Percentiles rank a stretch among this genome's conserved stretches.
These are phyloP conservation scores for Siniperca undulata DNA, from an alignment of 2,797 vertebrate genomes.

Conservation along the genomic window DNA sequence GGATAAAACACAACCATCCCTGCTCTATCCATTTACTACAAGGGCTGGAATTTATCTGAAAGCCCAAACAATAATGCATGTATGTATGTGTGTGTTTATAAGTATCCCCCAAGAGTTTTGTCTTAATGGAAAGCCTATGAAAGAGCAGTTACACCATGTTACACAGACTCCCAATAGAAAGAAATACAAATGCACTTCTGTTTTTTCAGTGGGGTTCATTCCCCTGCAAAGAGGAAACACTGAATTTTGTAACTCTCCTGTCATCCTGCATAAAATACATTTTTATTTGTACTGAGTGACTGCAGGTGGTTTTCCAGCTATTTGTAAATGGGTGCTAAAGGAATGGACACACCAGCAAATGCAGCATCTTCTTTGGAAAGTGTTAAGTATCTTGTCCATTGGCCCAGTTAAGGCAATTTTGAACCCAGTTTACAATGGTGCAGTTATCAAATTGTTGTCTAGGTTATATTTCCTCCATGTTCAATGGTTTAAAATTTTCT, in stretches of 20 bases:
- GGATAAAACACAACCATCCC: slow-evolving; percentile 14
- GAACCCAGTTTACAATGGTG: background rate
- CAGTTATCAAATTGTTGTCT: background rate
- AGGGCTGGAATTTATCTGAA: slow-evolving; percentile 7
- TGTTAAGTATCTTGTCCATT: background rate
- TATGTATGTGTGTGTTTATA: background rate
- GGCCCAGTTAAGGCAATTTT: background rate
- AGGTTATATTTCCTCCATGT: background rate
- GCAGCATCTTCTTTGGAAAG: background rate
- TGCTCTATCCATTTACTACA: background rate
- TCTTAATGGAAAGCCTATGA: background rate
- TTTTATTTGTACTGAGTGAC: background rate
- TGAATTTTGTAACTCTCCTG: background rate
- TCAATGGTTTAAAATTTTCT: background rate
- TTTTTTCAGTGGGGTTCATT: background rate
- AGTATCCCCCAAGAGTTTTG: slow-evolving; percentile 2
- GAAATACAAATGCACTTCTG: background rate
- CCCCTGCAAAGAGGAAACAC: background rate
- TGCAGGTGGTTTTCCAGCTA: background rate
- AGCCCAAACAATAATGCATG: background rate
- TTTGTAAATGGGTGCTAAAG: background rate
- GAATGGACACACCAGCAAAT: background rate
- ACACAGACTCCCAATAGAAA: slow-evolving; percentile 2
- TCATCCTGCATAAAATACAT: background rate
- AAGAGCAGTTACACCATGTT: background rate